These are phyloP conservation scores for Tinea semifulvella DNA, from an alignment of 2,888 invertebrate genomes.

Conservation along the genomic window DNA sequence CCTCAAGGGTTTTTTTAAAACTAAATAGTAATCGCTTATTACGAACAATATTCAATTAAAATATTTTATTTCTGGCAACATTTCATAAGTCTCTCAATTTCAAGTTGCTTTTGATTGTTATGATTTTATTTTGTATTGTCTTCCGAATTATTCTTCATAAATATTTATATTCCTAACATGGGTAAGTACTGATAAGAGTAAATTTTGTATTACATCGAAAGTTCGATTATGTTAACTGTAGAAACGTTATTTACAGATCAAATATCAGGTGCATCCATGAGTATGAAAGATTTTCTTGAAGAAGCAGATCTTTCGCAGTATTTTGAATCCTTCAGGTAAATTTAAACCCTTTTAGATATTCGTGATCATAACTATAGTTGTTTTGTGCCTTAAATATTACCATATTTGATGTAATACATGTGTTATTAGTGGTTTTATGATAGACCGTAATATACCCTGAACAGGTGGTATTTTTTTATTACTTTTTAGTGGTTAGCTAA, in stretches of 20 bases:
- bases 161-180: conserved; percentile 22
- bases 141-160: conserved; percentile 18
- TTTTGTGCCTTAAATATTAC: no score
- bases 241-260: conserved; percentile 34
- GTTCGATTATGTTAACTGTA: not conserved
- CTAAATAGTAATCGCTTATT: no score
- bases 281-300: conserved; percentile 80
- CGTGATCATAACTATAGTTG: no score
- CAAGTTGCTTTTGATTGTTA: conserved; percentile 14
- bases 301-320: conserved; percentile 96
- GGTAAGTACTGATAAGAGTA: conserved; percentile 25
- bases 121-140: conserved; percentile 1
- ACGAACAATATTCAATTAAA: not conserved
- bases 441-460: no score
- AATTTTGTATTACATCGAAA: conserved; percentile 17
- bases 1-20: not conserved
- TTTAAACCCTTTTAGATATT: no score
- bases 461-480: not conserved
- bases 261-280: conserved; percentile 37
- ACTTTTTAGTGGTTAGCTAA: no score
- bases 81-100: conserved; percentile 13
- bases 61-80: conserved; percentile 8
- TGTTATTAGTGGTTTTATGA: no score
- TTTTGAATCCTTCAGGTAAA: conserved; percentile 78
- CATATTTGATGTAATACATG: no score